Conservation (phyloP, 2,113 vertebrate genomes). For the Diglossa brunneiventris region DNA sequence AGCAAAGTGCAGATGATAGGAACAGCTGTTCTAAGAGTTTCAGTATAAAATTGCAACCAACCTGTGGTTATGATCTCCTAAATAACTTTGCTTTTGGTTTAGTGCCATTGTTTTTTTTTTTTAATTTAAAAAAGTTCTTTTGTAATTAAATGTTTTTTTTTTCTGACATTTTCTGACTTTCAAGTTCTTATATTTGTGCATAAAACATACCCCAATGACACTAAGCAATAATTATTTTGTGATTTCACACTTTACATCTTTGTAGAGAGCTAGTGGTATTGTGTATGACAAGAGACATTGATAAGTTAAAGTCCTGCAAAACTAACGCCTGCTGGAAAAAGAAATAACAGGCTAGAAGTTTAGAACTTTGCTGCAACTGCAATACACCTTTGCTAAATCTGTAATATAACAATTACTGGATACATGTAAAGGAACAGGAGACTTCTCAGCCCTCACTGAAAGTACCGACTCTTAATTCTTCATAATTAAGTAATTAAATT, state of each 20-base stretch:
- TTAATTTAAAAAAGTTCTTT: constrained; percentile 72
- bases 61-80: constrained; percentile 61
- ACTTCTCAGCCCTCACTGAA: background rate
- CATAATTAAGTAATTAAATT: background rate
- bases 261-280: background rate
- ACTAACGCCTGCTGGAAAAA: background rate
- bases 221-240: background rate
- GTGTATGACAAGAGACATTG: background rate
- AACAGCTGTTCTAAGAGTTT: constrained; percentile 37
- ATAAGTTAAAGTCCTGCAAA: background rate
- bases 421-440: background rate
- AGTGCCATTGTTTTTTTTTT: constrained; percentile 70
- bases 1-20: constrained; percentile 45
- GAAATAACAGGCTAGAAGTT: background rate
- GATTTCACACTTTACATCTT: background rate
- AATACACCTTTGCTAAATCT: background rate
- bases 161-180: constrained; percentile 48
- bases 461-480: background rate
- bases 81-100: constrained; percentile 63
- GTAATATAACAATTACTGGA: background rate
- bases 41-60: constrained; percentile 16
- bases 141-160: constrained; percentile 74
- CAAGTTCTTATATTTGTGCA: constrained; percentile 28
- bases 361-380: background rate
- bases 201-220: background rate